Evolutionary conservation across 2,113 vertebrate genomes (phyloP).

Genomic region (Chlamydotis undulata): DNA sequence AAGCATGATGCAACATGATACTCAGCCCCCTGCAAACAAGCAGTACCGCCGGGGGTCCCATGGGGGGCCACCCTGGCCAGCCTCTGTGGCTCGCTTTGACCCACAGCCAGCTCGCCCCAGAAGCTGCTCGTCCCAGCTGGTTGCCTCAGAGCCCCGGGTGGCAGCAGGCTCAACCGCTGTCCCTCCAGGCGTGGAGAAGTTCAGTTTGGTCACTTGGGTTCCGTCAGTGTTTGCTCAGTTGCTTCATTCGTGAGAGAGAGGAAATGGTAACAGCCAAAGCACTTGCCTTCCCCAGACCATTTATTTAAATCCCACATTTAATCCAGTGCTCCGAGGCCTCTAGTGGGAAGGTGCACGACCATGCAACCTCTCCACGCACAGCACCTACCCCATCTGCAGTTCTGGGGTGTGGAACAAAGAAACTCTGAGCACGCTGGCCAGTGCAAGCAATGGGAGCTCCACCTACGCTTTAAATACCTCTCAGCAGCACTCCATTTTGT

Average conservation of each 20-base stretch:
- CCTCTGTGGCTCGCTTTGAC: not conserved
- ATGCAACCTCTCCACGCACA: not conserved
- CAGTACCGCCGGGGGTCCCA: accelerated
- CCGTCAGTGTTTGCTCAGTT: not conserved
- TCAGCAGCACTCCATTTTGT: not conserved
- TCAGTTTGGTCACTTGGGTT: not conserved
- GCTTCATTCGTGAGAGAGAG: not conserved
- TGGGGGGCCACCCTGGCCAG: not conserved
- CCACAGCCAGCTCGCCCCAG: not conserved
- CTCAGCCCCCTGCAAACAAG: too few species aligned
- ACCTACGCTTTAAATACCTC: not conserved
- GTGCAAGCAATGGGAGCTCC: not conserved
- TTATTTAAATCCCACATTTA: not conserved
- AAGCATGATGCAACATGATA: accelerated
- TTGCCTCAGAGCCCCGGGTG: accelerated
- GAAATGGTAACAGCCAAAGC: not conserved
- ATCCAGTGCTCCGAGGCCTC: accelerated
- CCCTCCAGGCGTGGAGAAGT: not conserved
- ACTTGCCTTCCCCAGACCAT: not conserved
- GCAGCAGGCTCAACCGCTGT: not conserved
- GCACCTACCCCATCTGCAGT: not conserved
- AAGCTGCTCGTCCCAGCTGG: not conserved
- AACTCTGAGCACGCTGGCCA: not conserved
- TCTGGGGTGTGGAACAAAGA: not conserved
- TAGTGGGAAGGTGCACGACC: not conserved